A percentile compares a stretch with the other conserved stretches of the same genome.
phyloP scores from a whole-genome alignment of 2,888 invertebrate species.

The Pardosa pseudoannulata region DNA sequence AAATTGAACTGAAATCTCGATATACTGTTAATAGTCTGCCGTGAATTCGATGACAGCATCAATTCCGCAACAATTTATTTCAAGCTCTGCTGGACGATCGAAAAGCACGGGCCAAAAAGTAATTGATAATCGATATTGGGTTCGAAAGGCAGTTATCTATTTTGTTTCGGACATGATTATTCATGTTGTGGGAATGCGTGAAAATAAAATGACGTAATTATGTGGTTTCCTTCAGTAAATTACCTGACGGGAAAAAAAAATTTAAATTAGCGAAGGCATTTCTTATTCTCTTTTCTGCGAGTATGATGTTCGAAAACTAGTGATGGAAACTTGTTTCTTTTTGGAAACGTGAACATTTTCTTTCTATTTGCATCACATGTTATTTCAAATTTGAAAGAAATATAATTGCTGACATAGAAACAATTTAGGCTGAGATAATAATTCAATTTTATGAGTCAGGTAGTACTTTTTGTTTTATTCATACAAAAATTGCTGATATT shows the following conservation, averaged over 20 bases:
- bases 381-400: too few species aligned
- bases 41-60: slow-evolving; percentile 58
- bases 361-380: too few species aligned
- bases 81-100: slow-evolving; percentile 14
- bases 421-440: too few species aligned
- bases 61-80: slow-evolving; percentile 50
- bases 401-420: too few species aligned
- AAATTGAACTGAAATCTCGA: slow-evolving; percentile 56
- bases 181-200: background rate
- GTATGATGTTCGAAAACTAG: too few species aligned
- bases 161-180: slow-evolving; percentile 14
- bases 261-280: background rate
- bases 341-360: too few species aligned
- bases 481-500: too few species aligned
- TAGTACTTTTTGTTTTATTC: too few species aligned
- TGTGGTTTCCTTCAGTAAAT: background rate
- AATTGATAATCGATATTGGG: slow-evolving; percentile 38
- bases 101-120: slow-evolving; percentile 28
- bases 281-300: too few species aligned
- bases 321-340: too few species aligned
- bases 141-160: slow-evolving; percentile 23
- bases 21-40: slow-evolving; percentile 43
- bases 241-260: background rate
- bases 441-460: too few species aligned
- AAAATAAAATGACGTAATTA: background rate